Base-by-base conservation (phyloP, 2,888 invertebrate species). In the Marronus borbonicus region DNA sequence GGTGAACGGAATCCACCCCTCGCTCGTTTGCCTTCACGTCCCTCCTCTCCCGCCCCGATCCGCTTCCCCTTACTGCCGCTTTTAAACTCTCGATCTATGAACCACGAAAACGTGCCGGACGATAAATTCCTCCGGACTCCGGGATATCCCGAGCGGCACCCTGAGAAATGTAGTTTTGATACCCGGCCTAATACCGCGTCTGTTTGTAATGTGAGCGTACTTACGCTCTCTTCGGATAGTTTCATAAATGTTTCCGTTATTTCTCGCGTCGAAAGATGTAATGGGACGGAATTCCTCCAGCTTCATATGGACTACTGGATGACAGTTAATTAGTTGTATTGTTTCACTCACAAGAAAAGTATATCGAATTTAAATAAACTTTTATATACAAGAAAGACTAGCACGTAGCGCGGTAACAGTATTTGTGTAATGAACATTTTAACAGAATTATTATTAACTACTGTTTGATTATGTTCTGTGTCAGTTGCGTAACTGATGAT, bases 11-110 rank as follows among this genome's bases (percentile, higher is more conserved):
- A 49, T 12, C 49, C 66, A 12, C 44, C 36, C 17, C 5, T 39
- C 39, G 44, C 44, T 44, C 44, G 44, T 44, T 44, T 8, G 44
- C 44, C 8, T 44, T 44, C 8, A 1, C 31, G 8, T 8, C 8
- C 44, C 17, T 65, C 12, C 66, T 8, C 66, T 58, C 1, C 1
- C 31, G 5, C 3, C 31, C 5, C 31, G 31, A 36, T 36, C 31
- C 31, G 31, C 8, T 20, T 55, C 5, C 10, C 24, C 10, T 60
- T 10, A 0, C 60, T 17, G 52, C 60, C 20, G 60, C 66, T 68
- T 68, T 68, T 68, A 44, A 68, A 68, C 66, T 68, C 66, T 50
- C 66, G 66, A 68, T 68, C 66, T 49, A 68, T 50, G 66, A 68
- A 68, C 66, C 49, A 50, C 49, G 66, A 68, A 68, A 66, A 44